Percentiles rank a stretch among this genome's conserved stretches.
These are phyloP conservation scores for Petrolisthes manimaculis DNA, from an alignment of 2,888 invertebrate species.

Conservation along the genomic window DNA sequence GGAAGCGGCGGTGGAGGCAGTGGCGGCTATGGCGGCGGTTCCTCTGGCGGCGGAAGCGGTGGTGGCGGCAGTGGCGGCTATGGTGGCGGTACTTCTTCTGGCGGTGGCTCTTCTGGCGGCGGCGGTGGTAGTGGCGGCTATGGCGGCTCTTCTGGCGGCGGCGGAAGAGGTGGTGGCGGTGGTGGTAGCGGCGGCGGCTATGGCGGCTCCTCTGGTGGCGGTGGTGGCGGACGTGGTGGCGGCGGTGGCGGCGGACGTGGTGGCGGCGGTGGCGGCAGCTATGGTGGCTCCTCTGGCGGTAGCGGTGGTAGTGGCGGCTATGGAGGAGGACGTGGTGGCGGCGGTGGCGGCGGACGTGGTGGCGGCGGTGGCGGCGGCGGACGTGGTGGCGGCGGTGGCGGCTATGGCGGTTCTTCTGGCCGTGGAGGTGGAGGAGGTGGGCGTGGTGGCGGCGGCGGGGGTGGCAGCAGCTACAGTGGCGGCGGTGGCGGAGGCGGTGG, in stretches of 20 bases:
- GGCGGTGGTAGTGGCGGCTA: neutral
- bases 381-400: neutral
- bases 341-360: no score
- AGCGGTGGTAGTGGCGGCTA: neutral
- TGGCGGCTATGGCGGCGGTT: neutral
- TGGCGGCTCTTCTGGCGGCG: neutral
- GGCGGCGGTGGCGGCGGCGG: neutral
- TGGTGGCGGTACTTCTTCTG: neutral
- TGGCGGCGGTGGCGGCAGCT: neutral
- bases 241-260: neutral
- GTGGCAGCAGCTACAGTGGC: neutral
- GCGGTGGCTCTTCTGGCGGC: neutral
- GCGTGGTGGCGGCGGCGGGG: neutral
- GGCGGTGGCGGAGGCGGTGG: neutral
- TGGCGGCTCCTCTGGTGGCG: neutral
- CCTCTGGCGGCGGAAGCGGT: neutral
- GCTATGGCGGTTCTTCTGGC: neutral
- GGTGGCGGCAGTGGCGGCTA: neutral
- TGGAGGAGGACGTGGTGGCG: neutral
- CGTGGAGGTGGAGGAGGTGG: neutral
- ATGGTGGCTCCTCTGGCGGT: neutral
- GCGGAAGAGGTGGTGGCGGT: neutral
- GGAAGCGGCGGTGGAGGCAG: neutral
- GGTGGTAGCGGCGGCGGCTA: neutral
- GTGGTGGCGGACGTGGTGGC: neutral